These are phyloP conservation scores for Sula dactylatra DNA, from an alignment of 2,113 vertebrate genomes.

Conservation along the genomic window DNA sequence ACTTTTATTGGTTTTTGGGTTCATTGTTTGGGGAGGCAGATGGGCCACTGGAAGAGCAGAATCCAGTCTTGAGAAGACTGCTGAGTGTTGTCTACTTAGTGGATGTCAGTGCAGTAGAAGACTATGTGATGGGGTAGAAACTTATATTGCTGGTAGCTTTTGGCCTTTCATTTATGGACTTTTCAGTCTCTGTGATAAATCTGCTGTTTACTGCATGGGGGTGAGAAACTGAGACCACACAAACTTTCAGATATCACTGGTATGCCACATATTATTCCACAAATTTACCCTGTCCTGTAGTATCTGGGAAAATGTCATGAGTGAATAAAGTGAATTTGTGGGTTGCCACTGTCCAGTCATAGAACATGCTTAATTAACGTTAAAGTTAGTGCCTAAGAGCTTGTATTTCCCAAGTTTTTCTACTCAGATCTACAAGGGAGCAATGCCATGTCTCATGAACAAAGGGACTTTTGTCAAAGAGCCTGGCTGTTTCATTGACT, in stretches of 20 bases:
- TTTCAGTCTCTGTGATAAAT: neutral
- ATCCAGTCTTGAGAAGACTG: neutral
- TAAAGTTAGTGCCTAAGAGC: neutral
- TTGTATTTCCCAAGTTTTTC: neutral
- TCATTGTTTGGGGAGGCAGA: neutral
- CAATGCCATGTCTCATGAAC: neutral
- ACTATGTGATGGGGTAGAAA: neutral
- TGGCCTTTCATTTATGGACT: neutral
- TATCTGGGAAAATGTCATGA: neutral
- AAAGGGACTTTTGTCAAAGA: neutral
- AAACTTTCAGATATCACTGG: neutral
- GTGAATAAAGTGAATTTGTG: neutral
- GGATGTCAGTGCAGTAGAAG: neutral
- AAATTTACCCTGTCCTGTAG: neutral
- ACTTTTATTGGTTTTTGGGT: neutral
- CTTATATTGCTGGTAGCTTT: neutral
- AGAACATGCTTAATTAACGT: neutral
- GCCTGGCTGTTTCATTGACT: neutral
- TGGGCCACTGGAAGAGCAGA: rapidly evolving
- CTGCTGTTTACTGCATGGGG: neutral
- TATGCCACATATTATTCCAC: neutral
- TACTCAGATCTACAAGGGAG: neutral
- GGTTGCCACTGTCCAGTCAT: neutral
- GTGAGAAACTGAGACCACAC: neutral
- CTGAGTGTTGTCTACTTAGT: no score